These are phyloP conservation scores for Lordiphosa stackelbergi DNA, from an alignment of 1,140 invertebrate species.

Conservation along the genomic window DNA sequence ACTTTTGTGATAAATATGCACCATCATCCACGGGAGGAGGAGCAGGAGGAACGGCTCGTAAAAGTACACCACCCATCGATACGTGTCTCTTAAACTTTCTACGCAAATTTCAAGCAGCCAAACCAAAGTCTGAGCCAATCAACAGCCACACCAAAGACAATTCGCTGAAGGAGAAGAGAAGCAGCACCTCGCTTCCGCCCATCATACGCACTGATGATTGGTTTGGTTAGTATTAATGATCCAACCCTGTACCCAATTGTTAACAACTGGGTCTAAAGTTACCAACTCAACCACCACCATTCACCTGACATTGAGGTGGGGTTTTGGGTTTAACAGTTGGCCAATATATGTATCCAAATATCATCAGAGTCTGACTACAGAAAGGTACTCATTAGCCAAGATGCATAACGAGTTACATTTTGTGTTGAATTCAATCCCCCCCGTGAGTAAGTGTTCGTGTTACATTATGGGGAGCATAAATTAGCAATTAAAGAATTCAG, in stretches of 20 bases:
- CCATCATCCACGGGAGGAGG: conserved; percentile 17
- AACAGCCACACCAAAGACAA: conserved; percentile 44
- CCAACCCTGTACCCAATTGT: conserved; percentile 35
- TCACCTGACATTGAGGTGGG: conserved; percentile 26
- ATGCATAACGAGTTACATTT: too few relatives aligned
- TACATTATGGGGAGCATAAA: too few relatives aligned
- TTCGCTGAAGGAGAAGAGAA: conserved; percentile 21
- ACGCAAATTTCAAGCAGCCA: conserved; percentile 52
- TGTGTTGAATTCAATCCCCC: too few relatives aligned
- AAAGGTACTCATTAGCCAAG: too few relatives aligned
- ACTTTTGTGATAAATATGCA: conserved; percentile 67
- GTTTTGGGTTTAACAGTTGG: conserved; percentile 36
- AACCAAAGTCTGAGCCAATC: conserved; percentile 21
- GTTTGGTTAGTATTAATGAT: conserved; percentile 64
- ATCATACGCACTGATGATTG: conserved; percentile 61
- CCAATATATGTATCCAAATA: conserved; percentile 21
- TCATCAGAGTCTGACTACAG: too few relatives aligned
- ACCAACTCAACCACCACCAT: conserved; percentile 16
- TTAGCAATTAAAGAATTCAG: too few relatives aligned
- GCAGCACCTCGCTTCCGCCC: conserved; percentile 32
- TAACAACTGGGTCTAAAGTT: conserved; percentile 9
- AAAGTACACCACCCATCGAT: conserved; percentile 43
- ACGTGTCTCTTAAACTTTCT: conserved; percentile 57
- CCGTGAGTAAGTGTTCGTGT: too few relatives aligned
- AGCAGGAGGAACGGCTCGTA: conserved; percentile 1